phyloP scores from a whole-genome alignment of 2,888 invertebrate genomes.

The Chymomyza amoena region DNA sequence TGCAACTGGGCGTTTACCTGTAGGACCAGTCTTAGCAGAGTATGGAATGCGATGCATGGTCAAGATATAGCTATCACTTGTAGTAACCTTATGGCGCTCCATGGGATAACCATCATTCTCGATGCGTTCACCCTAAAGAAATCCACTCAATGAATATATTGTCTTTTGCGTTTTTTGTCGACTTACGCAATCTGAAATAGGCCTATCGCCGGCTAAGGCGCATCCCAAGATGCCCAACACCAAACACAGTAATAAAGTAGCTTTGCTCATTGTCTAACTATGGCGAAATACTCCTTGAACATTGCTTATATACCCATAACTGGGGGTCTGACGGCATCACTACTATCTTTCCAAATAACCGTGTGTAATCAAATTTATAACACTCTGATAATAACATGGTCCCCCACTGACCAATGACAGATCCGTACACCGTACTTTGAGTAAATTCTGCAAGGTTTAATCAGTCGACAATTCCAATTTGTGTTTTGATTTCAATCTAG shows the following conservation, averaged over 20 bases:
- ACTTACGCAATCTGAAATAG: conserved; percentile 72
- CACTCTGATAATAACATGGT: neutral
- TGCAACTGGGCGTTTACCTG: conserved; percentile 51
- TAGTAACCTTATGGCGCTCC: conserved; percentile 85
- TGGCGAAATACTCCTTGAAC: conserved; percentile 18
- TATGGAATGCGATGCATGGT: conserved; percentile 89
- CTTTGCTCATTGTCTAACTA: conserved; percentile 47
- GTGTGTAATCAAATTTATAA: conserved; percentile 33
- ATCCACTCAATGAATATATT: neutral
- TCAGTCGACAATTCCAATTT: neutral
- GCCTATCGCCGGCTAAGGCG: conserved; percentile 39
- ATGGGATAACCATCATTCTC: conserved; percentile 80
- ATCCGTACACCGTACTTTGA: neutral
- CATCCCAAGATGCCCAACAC: conserved; percentile 36
- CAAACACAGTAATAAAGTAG: conserved; percentile 30
- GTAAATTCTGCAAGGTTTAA: neutral
- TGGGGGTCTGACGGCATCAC: neutral
- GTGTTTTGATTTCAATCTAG: conserved; percentile 34
- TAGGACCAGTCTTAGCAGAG: conserved; percentile 43
- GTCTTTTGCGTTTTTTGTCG: neutral
- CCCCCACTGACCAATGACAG: neutral
- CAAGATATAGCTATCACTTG: conserved; percentile 90
- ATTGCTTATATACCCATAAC: neutral
- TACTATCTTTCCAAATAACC: conserved; percentile 32
- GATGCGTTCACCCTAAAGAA: conserved; percentile 64